Percentiles rank a stretch among this genome's conserved stretches.
phyloP scores from a whole-genome alignment of 2,888 invertebrate genomes.

The Auanema sp. region DNA sequence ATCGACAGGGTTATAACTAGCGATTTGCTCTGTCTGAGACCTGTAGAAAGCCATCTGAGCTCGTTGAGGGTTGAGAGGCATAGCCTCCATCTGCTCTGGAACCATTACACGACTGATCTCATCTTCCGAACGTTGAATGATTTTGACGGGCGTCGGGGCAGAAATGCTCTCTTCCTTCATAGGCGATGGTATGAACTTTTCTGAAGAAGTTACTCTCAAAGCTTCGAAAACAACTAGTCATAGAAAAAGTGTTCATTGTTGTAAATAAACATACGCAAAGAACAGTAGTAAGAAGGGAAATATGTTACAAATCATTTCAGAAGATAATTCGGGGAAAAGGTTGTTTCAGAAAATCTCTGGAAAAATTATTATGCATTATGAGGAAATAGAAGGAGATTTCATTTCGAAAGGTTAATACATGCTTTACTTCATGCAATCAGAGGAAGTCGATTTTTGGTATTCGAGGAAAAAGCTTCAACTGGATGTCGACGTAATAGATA shows the following conservation, averaged over 20 bases:
- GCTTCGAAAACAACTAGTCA: background rate
- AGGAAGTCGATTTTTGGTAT: too few relatives aligned
- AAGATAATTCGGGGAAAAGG: background rate
- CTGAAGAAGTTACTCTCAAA: constrained; percentile 25
- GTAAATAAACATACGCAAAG: constrained; percentile 3
- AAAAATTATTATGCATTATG: constrained; percentile 1
- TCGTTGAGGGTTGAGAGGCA: constrained; percentile 49
- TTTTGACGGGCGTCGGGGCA: constrained; percentile 51
- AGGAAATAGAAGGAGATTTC: background rate
- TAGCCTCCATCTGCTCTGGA: constrained; percentile 41
- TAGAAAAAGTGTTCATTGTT: constrained; percentile 9
- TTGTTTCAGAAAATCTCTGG: background rate
- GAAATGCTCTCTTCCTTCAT: constrained; percentile 55
- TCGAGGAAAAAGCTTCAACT: too few relatives aligned
- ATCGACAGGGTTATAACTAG: constrained; percentile 61
- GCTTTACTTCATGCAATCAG: background rate
- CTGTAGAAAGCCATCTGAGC: constrained; percentile 64
- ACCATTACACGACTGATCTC: constrained; percentile 51
- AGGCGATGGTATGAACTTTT: constrained; percentile 61
- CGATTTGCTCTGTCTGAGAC: constrained; percentile 59
- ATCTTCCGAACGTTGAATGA: constrained; percentile 47
- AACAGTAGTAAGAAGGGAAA: background rate
- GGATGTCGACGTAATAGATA: too few relatives aligned
- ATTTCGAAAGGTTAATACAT: constrained; percentile 1
- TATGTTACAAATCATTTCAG: background rate